Percentiles rank a stretch among this genome's conserved stretches.
Evolutionary conservation across 2,888 invertebrate species (phyloP).

Genomic region (Thereva nobilitata): DNA sequence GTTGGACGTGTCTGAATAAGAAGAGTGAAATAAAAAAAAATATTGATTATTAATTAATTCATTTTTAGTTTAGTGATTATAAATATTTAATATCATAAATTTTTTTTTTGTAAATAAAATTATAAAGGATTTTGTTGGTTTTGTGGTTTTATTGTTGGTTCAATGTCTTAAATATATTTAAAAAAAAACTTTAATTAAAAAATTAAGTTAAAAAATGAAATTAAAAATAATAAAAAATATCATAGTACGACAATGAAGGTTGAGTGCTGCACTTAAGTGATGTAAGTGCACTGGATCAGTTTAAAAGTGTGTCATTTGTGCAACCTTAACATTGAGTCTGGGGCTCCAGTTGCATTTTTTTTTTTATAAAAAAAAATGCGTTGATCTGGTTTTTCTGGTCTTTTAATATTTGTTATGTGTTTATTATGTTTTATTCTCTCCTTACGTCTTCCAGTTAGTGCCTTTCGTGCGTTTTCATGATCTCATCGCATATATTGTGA

Average conservation of each 20-base stretch:
- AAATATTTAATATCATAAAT: not conserved
- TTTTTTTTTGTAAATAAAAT: conserved; percentile 17
- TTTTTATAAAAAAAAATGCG: too few species aligned
- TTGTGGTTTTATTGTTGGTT: conserved; percentile 18
- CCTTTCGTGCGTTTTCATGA: too few species aligned
- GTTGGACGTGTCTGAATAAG: conserved; percentile 35
- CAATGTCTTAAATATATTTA: not conserved
- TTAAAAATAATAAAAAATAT: not conserved
- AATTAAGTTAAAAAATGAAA: not conserved
- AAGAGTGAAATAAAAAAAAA: conserved; percentile 4
- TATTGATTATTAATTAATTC: not conserved
- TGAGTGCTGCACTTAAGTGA: too few species aligned
- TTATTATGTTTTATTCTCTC: too few species aligned
- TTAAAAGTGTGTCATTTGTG: too few species aligned
- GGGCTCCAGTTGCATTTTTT: too few species aligned
- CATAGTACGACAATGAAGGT: not conserved
- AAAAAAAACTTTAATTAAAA: not conserved
- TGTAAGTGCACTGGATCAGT: too few species aligned
- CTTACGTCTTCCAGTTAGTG: too few species aligned
- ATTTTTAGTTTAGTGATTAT: not conserved
- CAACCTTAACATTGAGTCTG: too few species aligned
- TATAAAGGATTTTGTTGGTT: conserved; percentile 21
- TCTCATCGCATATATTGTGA: too few species aligned
- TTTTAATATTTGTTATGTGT: too few species aligned
- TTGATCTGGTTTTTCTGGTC: too few species aligned